These are phyloP conservation scores for Phania funesta DNA, from an alignment of 2,888 invertebrate species.

Conservation along the genomic window DNA sequence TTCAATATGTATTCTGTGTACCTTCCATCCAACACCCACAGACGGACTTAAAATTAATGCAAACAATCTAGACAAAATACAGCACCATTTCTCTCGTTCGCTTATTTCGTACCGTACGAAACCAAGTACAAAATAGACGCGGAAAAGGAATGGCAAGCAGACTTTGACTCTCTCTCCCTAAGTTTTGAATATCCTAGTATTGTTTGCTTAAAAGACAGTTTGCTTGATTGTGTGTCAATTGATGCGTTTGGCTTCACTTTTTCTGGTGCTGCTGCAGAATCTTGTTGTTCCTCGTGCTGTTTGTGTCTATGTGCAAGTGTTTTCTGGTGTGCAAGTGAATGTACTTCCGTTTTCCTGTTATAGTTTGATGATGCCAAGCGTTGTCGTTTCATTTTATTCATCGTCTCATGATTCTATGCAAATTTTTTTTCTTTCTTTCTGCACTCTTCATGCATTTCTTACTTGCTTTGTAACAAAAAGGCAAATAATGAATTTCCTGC, in stretches of 20 bases:
- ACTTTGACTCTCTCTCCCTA: not conserved
- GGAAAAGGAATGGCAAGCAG: not conserved
- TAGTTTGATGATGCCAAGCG: conserved; percentile 60
- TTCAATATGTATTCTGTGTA: conserved; percentile 1
- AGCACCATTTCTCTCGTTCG: not conserved
- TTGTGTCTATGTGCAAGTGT: conserved; percentile 17
- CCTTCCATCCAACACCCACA: conserved; percentile 1
- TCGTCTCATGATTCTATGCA: conserved; percentile 25
- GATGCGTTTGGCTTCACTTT: conserved; percentile 61
- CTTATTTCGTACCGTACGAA: not conserved
- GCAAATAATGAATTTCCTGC: conserved; percentile 69
- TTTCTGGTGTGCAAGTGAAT: conserved; percentile 63
- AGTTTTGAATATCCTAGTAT: conserved; percentile 44
- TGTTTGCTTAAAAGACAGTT: conserved; percentile 59
- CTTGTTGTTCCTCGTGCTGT: not conserved
- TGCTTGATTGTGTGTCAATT: conserved; percentile 63
- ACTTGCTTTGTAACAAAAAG: conserved; percentile 18
- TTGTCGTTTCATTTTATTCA: conserved; percentile 30
- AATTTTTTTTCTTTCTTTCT: conserved; percentile 11
- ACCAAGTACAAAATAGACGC: not conserved
- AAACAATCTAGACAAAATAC: conserved; percentile 53
- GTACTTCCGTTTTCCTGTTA: conserved; percentile 65
- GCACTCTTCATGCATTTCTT: conserved; percentile 16
- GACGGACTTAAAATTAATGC: conserved; percentile 48
- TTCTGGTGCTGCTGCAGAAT: conserved; percentile 5